A percentile compares a stretch with the other conserved stretches of the same genome.
Conservation (phyloP, 2,888 invertebrate genomes). For the Neoscelio sp. region DNA sequence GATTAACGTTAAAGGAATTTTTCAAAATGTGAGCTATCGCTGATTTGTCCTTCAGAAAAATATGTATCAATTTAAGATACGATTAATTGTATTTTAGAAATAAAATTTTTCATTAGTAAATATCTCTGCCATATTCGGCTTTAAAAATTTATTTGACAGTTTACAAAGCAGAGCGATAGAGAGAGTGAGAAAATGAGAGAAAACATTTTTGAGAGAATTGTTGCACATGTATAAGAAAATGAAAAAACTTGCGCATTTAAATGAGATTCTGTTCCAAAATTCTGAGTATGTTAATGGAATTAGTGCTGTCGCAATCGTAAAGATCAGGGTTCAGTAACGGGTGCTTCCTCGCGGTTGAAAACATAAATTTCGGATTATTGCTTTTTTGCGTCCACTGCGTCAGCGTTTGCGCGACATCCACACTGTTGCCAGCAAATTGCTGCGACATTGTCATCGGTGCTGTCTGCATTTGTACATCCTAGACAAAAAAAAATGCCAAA, state of each 20-base stretch:
- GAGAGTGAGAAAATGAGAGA: too few relatives aligned
- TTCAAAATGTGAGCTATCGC: too few relatives aligned
- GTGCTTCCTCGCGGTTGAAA: slow-evolving; percentile 34
- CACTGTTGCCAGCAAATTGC: slow-evolving; percentile 24
- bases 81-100: too few relatives aligned
- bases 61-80: too few relatives aligned
- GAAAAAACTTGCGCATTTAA: slow-evolving; percentile 16
- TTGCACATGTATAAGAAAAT: too few relatives aligned
- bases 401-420: slow-evolving; percentile 26
- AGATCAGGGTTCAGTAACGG: slow-evolving; percentile 18
- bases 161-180: too few relatives aligned
- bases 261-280: slow-evolving; percentile 35
- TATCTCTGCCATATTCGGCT: too few relatives aligned
- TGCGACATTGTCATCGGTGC: slow-evolving; percentile 42
- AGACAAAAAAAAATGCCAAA: slow-evolving; percentile 55
- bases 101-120: too few relatives aligned
- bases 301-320: slow-evolving; percentile 32
- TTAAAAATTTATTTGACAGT: too few relatives aligned
- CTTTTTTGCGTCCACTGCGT: slow-evolving; percentile 47
- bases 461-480: slow-evolving; percentile 48
- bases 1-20: too few relatives aligned
- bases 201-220: too few relatives aligned
- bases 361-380: slow-evolving; percentile 29
- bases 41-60: too few relatives aligned
- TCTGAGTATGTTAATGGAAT: slow-evolving; percentile 37